Conservation (phyloP, 2,888 invertebrate species). For the Escarpia spicata region DNA sequence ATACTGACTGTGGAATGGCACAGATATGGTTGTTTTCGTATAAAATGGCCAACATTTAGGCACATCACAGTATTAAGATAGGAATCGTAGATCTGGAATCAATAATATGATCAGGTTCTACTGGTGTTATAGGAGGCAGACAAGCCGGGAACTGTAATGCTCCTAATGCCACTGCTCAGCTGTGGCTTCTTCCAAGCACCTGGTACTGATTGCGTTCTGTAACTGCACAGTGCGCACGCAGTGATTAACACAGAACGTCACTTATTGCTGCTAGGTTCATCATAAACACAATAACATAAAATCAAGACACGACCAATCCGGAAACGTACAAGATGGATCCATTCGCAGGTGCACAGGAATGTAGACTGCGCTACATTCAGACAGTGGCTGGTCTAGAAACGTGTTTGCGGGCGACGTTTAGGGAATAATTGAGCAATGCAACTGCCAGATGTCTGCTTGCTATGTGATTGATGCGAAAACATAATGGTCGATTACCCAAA, state of each 20-base stretch:
- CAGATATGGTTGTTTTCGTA: not conserved
- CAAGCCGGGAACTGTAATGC: not conserved
- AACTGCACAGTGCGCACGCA: not conserved
- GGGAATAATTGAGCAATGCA: not conserved
- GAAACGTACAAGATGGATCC: not conserved
- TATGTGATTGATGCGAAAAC: not conserved
- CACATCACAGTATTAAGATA: not conserved
- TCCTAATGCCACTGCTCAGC: not conserved
- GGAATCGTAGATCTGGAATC: not conserved
- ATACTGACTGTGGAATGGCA: too few species aligned
- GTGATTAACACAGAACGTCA: not conserved
- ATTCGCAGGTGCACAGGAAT: not conserved
- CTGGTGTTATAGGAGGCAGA: not conserved
- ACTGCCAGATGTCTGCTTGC: not conserved
- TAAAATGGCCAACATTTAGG: not conserved
- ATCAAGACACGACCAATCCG: not conserved
- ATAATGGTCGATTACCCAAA: not conserved
- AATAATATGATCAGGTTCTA: not conserved
- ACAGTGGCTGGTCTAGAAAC: not conserved
- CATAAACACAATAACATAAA: not conserved
- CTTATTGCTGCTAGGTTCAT: not conserved
- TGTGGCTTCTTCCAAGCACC: not conserved
- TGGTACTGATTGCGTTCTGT: not conserved
- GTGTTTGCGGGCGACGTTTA: not conserved
- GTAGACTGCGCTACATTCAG: not conserved